These are phyloP conservation scores for Arbacia lixula DNA, from an alignment of 53 echinoderm and acorn worm genomes.

Conservation along the genomic window DNA sequence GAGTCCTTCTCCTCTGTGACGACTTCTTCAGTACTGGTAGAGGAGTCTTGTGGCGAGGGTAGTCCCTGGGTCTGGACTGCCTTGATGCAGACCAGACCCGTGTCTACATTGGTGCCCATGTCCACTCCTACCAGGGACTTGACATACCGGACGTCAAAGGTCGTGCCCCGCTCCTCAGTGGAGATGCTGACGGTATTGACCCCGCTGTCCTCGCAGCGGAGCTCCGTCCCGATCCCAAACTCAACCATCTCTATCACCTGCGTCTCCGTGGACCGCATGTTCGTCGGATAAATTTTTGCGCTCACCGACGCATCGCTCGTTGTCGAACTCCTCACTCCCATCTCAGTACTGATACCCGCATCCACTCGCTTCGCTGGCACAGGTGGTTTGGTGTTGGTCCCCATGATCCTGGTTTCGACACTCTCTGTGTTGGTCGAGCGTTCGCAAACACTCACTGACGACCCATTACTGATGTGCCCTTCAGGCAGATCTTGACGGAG, in stretches of 20 bases:
- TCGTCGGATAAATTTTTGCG: slow-evolving; percentile 54
- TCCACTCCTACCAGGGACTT: slow-evolving; percentile 57
- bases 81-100: slow-evolving; percentile 9
- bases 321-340: neutral
- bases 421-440: slow-evolving; percentile 79
- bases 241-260: slow-evolving; percentile 58
- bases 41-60: slow-evolving; percentile 28
- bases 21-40: slow-evolving; percentile 26
- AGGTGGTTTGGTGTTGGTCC: slow-evolving; percentile 81
- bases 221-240: slow-evolving; percentile 50
- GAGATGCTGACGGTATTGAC: slow-evolving; percentile 37
- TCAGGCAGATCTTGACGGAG: neutral
- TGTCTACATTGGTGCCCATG: slow-evolving; percentile 10
- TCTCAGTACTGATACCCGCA: slow-evolving; percentile 35
- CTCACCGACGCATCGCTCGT: slow-evolving; percentile 62
- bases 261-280: slow-evolving; percentile 63
- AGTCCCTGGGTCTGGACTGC: slow-evolving; percentile 51
- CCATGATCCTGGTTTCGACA: slow-evolving; percentile 79
- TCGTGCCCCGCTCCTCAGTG: slow-evolving; percentile 53
- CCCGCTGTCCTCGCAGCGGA: slow-evolving; percentile 61
- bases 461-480: slow-evolving; percentile 23
- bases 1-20: slow-evolving; percentile 18
- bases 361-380: slow-evolving; percentile 53
- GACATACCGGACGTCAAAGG: slow-evolving; percentile 33
- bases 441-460: slow-evolving; percentile 16